Conservation (phyloP, 2,113 vertebrate genomes). For the Lamprologus sp. region DNA sequence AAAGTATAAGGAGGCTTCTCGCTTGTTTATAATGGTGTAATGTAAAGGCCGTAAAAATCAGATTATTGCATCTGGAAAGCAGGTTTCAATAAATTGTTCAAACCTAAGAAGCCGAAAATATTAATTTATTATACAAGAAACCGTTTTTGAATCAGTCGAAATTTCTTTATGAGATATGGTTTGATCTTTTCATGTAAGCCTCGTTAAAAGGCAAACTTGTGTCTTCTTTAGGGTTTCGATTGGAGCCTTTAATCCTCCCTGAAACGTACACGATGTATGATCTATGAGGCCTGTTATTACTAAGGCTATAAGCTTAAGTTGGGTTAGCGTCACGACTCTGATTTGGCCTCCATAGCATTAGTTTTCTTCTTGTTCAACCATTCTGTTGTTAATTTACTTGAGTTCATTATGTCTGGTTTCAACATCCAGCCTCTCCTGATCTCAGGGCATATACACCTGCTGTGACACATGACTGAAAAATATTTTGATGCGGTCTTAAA, state of each 20-base stretch:
- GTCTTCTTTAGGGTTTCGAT: background rate
- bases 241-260: background rate
- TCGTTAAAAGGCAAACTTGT: background rate
- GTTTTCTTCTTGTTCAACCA: background rate
- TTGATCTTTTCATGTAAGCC: background rate
- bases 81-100: background rate
- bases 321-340: background rate
- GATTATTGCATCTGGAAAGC: background rate
- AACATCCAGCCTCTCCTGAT: background rate
- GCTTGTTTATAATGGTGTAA: background rate
- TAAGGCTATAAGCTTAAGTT: background rate
- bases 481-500: background rate
- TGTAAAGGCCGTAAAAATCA: background rate
- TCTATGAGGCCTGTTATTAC: background rate
- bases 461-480: background rate
- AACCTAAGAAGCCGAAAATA: background rate
- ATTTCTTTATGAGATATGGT: background rate
- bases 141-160: background rate
- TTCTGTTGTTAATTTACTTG: background rate
- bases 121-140: background rate
- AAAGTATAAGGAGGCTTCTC: background rate
- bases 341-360: background rate
- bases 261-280: background rate
- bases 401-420: background rate
- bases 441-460: background rate